Evolutionary conservation across 2,888 invertebrate genomes (phyloP), one percentile per base, ranked within the genome.

Genomic region (Epirrhoe alternata): DNA sequence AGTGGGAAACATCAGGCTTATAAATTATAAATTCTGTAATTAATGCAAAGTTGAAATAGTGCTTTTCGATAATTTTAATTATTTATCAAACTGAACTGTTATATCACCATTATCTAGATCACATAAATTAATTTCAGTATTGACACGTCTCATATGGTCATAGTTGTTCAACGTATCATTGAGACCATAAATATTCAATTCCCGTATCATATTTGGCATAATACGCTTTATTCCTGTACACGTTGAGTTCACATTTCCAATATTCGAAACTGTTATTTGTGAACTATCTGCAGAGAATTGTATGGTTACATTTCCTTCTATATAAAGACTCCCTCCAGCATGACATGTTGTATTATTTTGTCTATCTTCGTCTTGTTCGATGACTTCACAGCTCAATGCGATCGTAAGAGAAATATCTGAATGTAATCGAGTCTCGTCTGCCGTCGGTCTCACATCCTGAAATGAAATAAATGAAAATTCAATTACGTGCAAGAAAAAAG

Each of bases 131-230:
- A 88, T 78, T 5, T 64, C 68, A 0, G 65, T 64, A 10, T n/a
- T 61, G 5, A 88, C 66, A 49, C 78, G 65, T 72, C 75, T 85
- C 59, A 83, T 75, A 54, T 87, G 71, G 71, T 93, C 93, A 56
- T 82, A 95, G 74, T 93, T 92, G 66, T 93, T 93, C 7, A 83
- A 56, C 51, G 81, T 76, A 6, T 82, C 77, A 35, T 83, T 77
- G 5, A 94, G 79, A 5, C 93, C 93, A 61, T 87, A 94, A 5
- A 93, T 76, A 17, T 75, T 81, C 6, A 93, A 71, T 64, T 85
- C 79, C 47, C 68, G 72, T 0, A 93, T 74, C 1, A 52, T 66
- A 12, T 76, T 77, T 0, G 83, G 73, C 81, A 86, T 87, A 17
- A 74, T 53, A 17, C 79, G 75, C 59, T 69, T 51, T 8, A 16